A percentile compares a stretch with the other conserved stretches of the same genome.
Conservation (phyloP, 2,888 invertebrate species). For the Andrena trimmerana region DNA sequence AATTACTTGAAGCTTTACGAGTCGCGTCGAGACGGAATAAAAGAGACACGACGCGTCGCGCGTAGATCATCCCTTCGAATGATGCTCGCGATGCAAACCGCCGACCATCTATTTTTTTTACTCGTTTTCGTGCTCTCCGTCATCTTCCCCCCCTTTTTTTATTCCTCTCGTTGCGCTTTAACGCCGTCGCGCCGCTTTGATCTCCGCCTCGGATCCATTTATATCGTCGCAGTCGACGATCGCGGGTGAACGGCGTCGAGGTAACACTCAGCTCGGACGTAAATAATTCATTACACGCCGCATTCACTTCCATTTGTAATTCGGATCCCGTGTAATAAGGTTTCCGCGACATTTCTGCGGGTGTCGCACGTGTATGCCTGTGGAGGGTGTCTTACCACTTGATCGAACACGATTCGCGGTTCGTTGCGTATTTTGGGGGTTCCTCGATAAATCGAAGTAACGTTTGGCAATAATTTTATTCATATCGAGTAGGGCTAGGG, state of each 20-base stretch:
- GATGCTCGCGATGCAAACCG: slow-evolving; percentile 42
- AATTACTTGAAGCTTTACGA: slow-evolving; percentile 70
- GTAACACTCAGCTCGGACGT: slow-evolving; percentile 16
- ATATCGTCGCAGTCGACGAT: slow-evolving; percentile 37
- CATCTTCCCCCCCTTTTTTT: neutral
- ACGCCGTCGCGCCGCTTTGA: slow-evolving; percentile 45
- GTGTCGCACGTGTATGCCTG: neutral
- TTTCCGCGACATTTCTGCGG: slow-evolving; percentile 19
- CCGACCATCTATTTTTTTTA: slow-evolving; percentile 26
- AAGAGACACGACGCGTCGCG: slow-evolving; percentile 24
- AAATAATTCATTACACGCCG: slow-evolving; percentile 48
- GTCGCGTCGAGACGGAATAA: slow-evolving; percentile 35
- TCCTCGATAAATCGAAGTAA: too few species aligned
- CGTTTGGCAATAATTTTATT: too few species aligned
- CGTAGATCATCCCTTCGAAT: slow-evolving; percentile 39
- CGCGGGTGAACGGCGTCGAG: slow-evolving; percentile 26
- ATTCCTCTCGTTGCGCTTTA: slow-evolving; percentile 16
- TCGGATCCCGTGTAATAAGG: slow-evolving; percentile 22
- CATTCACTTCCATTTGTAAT: neutral
- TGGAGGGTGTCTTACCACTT: neutral
- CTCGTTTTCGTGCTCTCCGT: neutral
- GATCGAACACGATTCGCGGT: neutral
- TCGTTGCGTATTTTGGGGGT: neutral
- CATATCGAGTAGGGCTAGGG: too few species aligned
- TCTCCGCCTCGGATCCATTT: slow-evolving; percentile 47